phyloP scores from a whole-genome alignment of 1,140 invertebrate genomes.

The Pomacea maculata region DNA sequence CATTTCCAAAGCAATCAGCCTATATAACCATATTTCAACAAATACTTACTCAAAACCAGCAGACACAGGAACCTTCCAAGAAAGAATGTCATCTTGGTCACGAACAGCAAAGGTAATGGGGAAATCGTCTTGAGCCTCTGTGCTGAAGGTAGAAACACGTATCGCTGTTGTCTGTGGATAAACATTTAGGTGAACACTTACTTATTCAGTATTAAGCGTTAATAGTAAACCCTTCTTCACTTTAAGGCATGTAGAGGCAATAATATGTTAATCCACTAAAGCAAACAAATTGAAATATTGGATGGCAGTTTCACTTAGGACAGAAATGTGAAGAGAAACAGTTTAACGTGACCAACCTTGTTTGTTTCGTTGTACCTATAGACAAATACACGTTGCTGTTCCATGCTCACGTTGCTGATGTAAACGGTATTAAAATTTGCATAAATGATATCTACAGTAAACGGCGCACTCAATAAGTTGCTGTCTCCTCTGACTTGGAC shows the following conservation, averaged over 20 bases:
- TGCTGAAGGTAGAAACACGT: slow-evolving; percentile 67
- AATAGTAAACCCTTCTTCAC: no score
- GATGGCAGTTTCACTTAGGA: no score
- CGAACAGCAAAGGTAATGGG: slow-evolving; percentile 75
- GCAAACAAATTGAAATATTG: neutral
- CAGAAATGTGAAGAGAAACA: no score
- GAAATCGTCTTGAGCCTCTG: slow-evolving; percentile 67
- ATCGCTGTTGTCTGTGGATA: slow-evolving; percentile 64
- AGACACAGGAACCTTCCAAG: slow-evolving; percentile 75
- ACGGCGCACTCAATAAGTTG: neutral
- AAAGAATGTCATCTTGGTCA: slow-evolving; percentile 74
- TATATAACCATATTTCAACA: neutral
- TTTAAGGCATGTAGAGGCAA: no score
- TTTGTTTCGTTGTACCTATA: slow-evolving; percentile 23
- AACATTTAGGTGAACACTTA: neutral
- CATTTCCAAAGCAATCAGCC: neutral
- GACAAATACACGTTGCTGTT: slow-evolving; percentile 21
- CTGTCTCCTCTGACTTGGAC: neutral
- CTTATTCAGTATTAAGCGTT: no score
- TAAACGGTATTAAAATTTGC: slow-evolving; percentile 10
- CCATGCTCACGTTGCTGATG: neutral
- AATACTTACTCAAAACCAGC: slow-evolving; percentile 68
- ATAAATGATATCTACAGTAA: neutral
- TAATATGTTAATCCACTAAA: neutral
- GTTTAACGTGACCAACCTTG: neutral